Conservation (phyloP, 2,113 vertebrate species). For the Sphyrna mokarran region DNA sequence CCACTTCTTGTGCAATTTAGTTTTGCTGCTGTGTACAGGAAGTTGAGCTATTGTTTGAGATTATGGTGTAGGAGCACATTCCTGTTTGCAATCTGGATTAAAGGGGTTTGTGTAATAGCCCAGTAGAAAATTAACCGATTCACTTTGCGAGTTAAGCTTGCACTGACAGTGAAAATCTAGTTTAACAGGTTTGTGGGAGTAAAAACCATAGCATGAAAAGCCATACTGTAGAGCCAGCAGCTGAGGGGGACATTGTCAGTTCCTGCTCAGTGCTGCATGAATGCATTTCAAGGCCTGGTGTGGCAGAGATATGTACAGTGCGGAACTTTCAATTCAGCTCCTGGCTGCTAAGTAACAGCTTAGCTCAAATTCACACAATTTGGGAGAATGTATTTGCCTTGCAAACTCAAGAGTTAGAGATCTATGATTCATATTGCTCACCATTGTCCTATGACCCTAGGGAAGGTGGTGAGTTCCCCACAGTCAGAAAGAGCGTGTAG, state of each 20-base stretch:
- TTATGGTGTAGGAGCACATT: background rate
- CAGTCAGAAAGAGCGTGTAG: background rate
- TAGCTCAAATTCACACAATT: background rate
- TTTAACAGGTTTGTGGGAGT: background rate
- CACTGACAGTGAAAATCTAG: background rate
- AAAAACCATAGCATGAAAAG: background rate
- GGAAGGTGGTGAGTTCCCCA: background rate
- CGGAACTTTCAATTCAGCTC: background rate
- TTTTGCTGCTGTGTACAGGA: background rate
- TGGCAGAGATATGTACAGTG: background rate
- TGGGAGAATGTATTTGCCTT: too few species aligned
- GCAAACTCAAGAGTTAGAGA: background rate
- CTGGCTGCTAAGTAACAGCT: background rate
- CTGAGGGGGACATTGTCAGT: background rate
- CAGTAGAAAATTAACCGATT: background rate
- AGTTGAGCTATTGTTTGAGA: background rate
- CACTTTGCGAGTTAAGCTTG: background rate
- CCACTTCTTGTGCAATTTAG: background rate
- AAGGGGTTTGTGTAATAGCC: background rate
- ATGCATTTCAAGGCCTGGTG: background rate
- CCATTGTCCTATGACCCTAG: background rate
- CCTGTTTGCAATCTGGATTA: constrained; percentile 11
- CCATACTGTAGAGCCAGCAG: background rate
- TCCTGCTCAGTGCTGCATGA: background rate
- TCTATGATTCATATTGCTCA: background rate